Base-by-base conservation (phyloP, 2,888 invertebrate species). In the Camponotus fellah region DNA sequence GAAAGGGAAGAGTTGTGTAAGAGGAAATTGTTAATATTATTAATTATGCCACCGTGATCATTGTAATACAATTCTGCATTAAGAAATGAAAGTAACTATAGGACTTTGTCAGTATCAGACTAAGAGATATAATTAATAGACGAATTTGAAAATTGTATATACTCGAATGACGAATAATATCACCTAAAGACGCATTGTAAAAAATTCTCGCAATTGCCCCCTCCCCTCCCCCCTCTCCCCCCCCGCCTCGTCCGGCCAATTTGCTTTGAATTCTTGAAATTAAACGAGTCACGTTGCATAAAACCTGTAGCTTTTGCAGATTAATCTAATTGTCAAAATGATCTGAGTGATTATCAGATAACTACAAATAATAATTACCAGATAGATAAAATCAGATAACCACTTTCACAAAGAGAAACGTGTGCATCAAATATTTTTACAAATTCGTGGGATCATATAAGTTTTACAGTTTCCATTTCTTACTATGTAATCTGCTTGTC, bases 61-160 rank as follows among this genome's bases (percentile, higher is more conserved):
- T 75, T 71, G 34, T 72, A 77, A 74, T 56, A 58, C 65, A 76
- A 82, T 75, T 85, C 83, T 80, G 65, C 82, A 86, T 77, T 49
- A 76, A 76, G 72, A 84, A 65, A 80, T 86, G 87, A 90, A 89
- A 89, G 90, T 90, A 85, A 84, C 83, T 53, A 86, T 62, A 80
- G 76, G 75, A 90, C 79, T 83, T 88, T 89, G 74, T 85, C 81
- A 85, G 71, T 74, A 85, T 89, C 85, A 81, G 72, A 87, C 84
- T 84, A 87, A 58, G 1, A 53, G 79, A 84, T 72, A 46, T 4
- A 14, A 46, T 46, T 74, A 76, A 85, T 74, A 53, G 40, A 74
- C 66, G 62, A 74, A 80, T 76, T n/a, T 32, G 53, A 56, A 46
- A 43, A 76, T 80, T 68, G 71, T 71, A 66, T 66, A 21, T 87